phyloP scores from a whole-genome alignment of 2,888 invertebrate genomes.

The Hirtodrosophila cameraria region DNA sequence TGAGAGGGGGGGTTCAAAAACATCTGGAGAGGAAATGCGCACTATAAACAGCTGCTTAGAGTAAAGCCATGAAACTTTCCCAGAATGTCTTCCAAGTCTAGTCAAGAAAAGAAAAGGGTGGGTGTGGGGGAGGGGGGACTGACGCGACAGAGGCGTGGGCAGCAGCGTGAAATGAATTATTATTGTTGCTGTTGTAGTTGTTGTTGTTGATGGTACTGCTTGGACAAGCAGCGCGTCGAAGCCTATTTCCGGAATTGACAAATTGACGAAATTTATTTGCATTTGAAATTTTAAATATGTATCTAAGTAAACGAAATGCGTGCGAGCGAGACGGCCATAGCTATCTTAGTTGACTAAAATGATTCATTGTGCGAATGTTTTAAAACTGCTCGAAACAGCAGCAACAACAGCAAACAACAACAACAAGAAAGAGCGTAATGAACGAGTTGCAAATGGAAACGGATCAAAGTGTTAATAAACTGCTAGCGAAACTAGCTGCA shows the following conservation, averaged over 20 bases:
- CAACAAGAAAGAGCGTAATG: conserved; percentile 17
- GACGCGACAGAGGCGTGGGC: conserved; percentile 30
- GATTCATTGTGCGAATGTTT: conserved; percentile 44
- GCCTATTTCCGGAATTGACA: conserved; percentile 70
- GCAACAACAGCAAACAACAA: conserved; percentile 8
- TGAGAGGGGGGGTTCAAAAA: neutral
- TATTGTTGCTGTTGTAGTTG: conserved; percentile 17
- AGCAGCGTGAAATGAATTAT: conserved; percentile 46
- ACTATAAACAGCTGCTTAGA: conserved; percentile 23
- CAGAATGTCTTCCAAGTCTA: conserved; percentile 33
- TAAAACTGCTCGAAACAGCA: conserved; percentile 12
- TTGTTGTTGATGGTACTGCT: conserved; percentile 14
- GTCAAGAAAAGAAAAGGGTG: neutral
- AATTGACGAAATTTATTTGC: conserved; percentile 64
- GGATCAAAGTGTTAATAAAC: conserved; percentile 58
- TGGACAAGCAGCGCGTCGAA: conserved; percentile 47
- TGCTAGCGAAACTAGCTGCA: conserved; percentile 47
- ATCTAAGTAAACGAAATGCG: conserved; percentile 3
- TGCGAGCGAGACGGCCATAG: conserved; percentile 28
- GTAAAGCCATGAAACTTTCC: conserved; percentile 42
- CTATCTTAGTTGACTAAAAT: conserved; percentile 31
- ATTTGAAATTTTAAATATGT: conserved; percentile 38
- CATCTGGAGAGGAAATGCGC: conserved; percentile 28
- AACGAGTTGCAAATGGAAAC: conserved; percentile 39
- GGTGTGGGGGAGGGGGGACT: neutral